Base-by-base conservation (phyloP, 1,140 invertebrate species). In the Glossosoma conforme region DNA sequence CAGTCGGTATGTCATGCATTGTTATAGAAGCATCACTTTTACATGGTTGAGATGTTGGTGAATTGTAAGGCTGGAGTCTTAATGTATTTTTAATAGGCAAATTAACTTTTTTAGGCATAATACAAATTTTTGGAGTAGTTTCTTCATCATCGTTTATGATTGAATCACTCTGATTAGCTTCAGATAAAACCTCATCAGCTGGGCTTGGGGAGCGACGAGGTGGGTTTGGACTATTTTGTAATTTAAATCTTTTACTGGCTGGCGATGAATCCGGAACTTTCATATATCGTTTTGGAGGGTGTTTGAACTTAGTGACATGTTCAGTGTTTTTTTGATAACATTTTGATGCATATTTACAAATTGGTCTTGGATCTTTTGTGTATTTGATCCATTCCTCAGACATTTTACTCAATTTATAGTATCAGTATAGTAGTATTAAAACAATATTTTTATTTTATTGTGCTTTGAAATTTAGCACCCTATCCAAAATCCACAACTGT, bases 311-410 rank as follows among this genome's bases (percentile, higher is more conserved):
- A 48, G 79, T 69, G 30, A 82, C 73, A 75, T 94, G 91, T 1
- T 75, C 71, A 8, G 80, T 69, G 77, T 91, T 93, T 67, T 85
- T 89, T 62, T 91, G 86, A 70, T 93, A 93, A 70, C 90, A 94
- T 59, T 84, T 82, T 14, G 60, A 66, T 24, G 87, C 87, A 65
- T 90, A 93, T 72, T 86, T 85, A 68, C 91, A 94, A 40, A 62
- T 49, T 17, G 49, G 63, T 62, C 70, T 61, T n/a, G 65, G 32
- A 58, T 75, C 70, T 37, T 67, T 61, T 20, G 60, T 47, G 47
- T 65, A 71, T 8, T 56, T 52, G n/a, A 11, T 20, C 38, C 9
- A 45, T 22, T 36, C 36, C 33, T 3, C 30, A 46, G 22, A 36
- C 30, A 9, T 5, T 33, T 44, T 8, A 32, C 28, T 0, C 33